These are phyloP conservation scores for Kryptolebias marmoratus DNA, from an alignment of 2,113 vertebrate species.

Conservation along the genomic window DNA sequence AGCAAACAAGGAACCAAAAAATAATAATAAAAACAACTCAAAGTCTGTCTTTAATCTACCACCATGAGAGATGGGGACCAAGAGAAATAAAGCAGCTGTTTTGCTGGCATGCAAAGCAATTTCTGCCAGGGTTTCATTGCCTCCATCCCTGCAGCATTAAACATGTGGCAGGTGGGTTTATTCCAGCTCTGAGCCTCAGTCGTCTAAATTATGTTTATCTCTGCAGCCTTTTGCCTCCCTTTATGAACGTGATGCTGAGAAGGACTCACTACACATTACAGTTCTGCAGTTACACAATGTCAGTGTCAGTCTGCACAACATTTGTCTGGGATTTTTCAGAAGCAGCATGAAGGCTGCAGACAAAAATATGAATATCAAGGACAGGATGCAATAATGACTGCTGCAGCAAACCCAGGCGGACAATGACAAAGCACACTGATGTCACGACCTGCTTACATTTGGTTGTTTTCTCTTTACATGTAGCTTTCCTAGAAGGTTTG, in stretches of 20 bases:
- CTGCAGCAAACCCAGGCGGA: not conserved
- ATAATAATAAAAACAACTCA: not conserved
- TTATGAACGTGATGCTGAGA: not conserved
- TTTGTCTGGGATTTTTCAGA: not conserved
- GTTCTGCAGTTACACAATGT: not conserved
- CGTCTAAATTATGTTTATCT: not conserved
- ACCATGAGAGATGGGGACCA: not conserved
- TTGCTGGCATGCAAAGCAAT: not conserved
- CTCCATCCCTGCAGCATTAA: not conserved
- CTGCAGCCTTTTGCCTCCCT: not conserved
- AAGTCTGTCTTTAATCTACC: not conserved
- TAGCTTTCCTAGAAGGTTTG: not conserved
- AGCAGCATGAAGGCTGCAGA: not conserved
- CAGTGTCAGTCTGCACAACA: not conserved
- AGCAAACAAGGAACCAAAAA: not conserved
- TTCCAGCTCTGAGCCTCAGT: not conserved
- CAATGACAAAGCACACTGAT: not conserved
- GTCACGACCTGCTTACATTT: not conserved
- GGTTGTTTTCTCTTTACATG: not conserved
- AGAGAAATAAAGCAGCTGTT: not conserved
- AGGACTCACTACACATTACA: not conserved
- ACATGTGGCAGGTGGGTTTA: not conserved
- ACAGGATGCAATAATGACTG: not conserved
- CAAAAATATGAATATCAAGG: not conserved
- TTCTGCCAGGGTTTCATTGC: not conserved